A percentile compares a stretch with the other conserved stretches of the same genome.
These are phyloP conservation scores for Hippopotamus amphibius DNA, from an alignment of 2,113 vertebrate species.

Conservation along the genomic window DNA sequence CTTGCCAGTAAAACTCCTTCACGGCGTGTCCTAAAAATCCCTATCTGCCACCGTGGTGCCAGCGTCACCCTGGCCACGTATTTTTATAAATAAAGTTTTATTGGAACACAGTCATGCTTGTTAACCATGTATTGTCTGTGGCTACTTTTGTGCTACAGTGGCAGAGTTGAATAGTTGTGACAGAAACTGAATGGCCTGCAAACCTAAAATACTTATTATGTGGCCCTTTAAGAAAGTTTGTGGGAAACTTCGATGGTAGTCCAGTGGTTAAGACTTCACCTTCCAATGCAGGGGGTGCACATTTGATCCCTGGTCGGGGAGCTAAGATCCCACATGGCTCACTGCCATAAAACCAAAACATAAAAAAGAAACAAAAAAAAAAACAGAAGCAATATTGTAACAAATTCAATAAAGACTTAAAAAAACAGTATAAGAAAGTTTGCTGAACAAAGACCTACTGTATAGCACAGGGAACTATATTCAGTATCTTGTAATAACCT, in stretches of 20 bases:
- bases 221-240: slow-evolving; percentile 1
- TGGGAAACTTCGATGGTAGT: neutral
- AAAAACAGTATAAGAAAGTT: neutral
- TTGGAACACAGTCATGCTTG: neutral
- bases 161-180: neutral
- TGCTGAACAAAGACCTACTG: neutral
- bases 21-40: neutral
- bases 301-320: no score
- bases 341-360: no score
- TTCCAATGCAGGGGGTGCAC: no score
- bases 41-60: neutral
- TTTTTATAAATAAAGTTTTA: slow-evolving; percentile 20
- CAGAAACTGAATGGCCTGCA: neutral
- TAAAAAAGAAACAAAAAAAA: no score
- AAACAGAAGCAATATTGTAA: no score
- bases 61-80: neutral
- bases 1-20: rapidly evolving
- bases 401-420: no score
- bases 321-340: no score
- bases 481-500: neutral
- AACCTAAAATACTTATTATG: neutral
- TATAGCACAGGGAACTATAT: neutral
- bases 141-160: neutral
- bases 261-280: neutral
- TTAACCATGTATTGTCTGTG: neutral